Conservation (phyloP, 2,888 invertebrate genomes). For the Gryllus longicercus region DNA sequence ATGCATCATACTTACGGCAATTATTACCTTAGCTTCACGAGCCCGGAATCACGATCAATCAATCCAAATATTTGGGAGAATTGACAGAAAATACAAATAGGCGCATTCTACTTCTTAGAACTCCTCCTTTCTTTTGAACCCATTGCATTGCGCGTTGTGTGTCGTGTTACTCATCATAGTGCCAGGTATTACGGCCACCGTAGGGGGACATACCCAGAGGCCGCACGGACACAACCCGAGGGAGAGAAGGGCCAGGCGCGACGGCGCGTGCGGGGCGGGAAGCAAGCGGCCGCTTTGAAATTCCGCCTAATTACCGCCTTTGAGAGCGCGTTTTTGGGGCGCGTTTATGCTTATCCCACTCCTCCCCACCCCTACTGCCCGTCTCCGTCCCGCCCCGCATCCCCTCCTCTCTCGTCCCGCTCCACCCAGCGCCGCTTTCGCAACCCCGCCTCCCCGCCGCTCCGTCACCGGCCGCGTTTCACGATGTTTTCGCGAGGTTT, state of each 20-base stretch:
- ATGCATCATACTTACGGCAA: too few species aligned
- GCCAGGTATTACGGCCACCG: too few species aligned
- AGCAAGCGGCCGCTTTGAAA: background rate
- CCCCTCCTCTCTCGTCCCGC: background rate
- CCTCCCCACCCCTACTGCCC: background rate
- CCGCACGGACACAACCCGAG: too few species aligned
- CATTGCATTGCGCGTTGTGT: too few species aligned
- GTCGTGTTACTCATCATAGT: too few species aligned
- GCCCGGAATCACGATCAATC: too few species aligned
- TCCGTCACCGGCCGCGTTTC: background rate
- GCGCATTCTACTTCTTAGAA: too few species aligned
- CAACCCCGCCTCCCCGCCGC: background rate
- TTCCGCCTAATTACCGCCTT: background rate
- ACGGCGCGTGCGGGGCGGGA: background rate
- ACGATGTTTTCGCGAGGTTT: slow-evolving; percentile 4
- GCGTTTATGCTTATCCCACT: background rate
- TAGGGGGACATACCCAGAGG: too few species aligned
- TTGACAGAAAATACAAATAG: too few species aligned
- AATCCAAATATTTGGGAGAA: too few species aligned
- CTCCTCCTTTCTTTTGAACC: too few species aligned
- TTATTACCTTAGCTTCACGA: too few species aligned
- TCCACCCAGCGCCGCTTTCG: background rate
- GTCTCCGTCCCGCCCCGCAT: background rate
- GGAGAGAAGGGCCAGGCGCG: background rate
- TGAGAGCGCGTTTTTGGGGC: background rate